A percentile compares a stretch with the other conserved stretches of the same genome.
These are phyloP conservation scores for Noctuana brunneofusca DNA, from an alignment of 2,888 invertebrate genomes.

Conservation along the genomic window DNA sequence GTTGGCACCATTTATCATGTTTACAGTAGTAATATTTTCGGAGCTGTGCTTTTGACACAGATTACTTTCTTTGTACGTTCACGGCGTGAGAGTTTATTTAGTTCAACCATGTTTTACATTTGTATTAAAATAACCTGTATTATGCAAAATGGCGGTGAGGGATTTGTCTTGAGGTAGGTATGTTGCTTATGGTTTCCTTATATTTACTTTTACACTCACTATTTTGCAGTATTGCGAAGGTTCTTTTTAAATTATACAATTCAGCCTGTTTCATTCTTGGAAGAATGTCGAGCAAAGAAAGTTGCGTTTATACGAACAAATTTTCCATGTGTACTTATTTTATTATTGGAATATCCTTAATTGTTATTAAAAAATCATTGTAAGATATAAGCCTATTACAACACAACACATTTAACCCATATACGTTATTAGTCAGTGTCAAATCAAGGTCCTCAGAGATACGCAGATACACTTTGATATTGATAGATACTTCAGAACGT, in stretches of 20 bases:
- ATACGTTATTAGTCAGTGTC: background rate
- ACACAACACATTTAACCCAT: background rate
- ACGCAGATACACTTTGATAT: slow-evolving; percentile 5
- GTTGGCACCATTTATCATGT: slow-evolving; percentile 65
- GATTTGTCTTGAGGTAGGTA: slow-evolving; percentile 9
- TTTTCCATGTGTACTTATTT: too few relatives aligned
- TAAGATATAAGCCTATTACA: background rate
- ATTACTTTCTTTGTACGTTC: slow-evolving; percentile 65
- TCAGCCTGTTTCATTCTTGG: background rate
- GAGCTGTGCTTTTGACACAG: slow-evolving; percentile 70
- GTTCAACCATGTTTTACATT: slow-evolving; percentile 40
- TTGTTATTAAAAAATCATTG: too few relatives aligned
- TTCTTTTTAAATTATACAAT: background rate
- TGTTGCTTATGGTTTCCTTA: background rate
- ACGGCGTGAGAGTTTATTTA: slow-evolving; percentile 43
- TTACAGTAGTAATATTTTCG: slow-evolving; percentile 68
- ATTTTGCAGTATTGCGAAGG: background rate
- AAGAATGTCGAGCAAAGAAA: background rate
- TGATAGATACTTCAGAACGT: slow-evolving; percentile 16
- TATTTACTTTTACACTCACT: background rate
- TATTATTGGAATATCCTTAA: too few relatives aligned
- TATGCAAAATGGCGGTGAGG: slow-evolving; percentile 5
- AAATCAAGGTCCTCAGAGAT: background rate
- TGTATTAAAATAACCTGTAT: slow-evolving; percentile 37
- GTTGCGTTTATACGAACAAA: too few relatives aligned